A percentile compares a stretch with the other conserved stretches of the same genome.
These are phyloP conservation scores for Polypedilum pembai DNA, from an alignment of 1,140 invertebrate genomes.

Conservation along the genomic window DNA sequence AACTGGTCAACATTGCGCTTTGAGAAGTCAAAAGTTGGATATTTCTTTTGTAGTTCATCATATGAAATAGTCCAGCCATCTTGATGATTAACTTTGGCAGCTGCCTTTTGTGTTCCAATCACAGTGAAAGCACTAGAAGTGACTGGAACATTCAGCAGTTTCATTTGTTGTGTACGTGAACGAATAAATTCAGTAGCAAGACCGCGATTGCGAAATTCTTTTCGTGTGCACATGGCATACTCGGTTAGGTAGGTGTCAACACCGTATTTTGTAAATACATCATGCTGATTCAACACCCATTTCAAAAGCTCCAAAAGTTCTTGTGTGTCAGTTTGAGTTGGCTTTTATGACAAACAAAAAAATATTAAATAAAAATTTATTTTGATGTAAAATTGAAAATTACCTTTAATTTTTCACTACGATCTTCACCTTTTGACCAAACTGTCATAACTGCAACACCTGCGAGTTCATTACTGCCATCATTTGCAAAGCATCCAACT, in stretches of 20 bases:
- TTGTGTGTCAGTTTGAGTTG: not conserved
- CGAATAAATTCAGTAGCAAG: not conserved
- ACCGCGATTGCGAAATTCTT: not conserved
- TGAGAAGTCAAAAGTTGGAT: slow-evolving; percentile 4
- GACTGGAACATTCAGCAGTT: not conserved
- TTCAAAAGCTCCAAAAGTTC: not conserved
- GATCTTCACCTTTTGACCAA: not conserved
- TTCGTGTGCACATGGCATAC: not conserved
- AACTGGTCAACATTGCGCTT: not conserved
- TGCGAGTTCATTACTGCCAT: not conserved
- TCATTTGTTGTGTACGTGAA: not conserved
- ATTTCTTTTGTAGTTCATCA: slow-evolving; percentile 12
- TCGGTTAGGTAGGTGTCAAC: not conserved
- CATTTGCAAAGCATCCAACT: not conserved
- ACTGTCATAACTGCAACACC: not conserved
- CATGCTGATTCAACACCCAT: not conserved
- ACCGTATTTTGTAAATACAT: not conserved
- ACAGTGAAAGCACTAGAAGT: not conserved
- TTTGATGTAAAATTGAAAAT: not conserved
- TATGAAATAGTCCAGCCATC: not conserved
- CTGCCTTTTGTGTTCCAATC: not conserved
- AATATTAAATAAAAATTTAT: not conserved
- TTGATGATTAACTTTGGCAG: not conserved
- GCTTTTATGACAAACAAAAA: not conserved
- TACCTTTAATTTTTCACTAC: not conserved